Percentiles rank a stretch among this genome's conserved stretches.
These are phyloP conservation scores for Bos taurus DNA, from an alignment of 2,113 vertebrate genomes.

Conservation along the genomic window ARS-UCD2.0 NC_037352.1:18120501-18121000, in stretches of 20 bases:
- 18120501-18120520: not conserved
- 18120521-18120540: not conserved
- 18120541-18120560: not conserved
- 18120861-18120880: not conserved
- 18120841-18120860: not conserved
- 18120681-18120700: accelerated
- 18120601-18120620: not conserved
- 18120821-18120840: not conserved
- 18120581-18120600: not conserved
- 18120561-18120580: not conserved
- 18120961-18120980: not conserved
- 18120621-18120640: not conserved
- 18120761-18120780: not conserved
- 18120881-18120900: not conserved
- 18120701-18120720: not conserved
- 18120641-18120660: not conserved
- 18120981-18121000: not conserved
- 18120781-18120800: not conserved
- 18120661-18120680: not conserved
- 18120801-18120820: not conserved
- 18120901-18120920: not conserved
- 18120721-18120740: accelerated
- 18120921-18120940: not conserved
- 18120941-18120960: not conserved
- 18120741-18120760: not conserved